Percentiles rank a stretch among this genome's conserved stretches.
These are phyloP conservation scores for Heliconius aoede DNA, from an alignment of 2,888 invertebrate species.

Conservation along the genomic window DNA sequence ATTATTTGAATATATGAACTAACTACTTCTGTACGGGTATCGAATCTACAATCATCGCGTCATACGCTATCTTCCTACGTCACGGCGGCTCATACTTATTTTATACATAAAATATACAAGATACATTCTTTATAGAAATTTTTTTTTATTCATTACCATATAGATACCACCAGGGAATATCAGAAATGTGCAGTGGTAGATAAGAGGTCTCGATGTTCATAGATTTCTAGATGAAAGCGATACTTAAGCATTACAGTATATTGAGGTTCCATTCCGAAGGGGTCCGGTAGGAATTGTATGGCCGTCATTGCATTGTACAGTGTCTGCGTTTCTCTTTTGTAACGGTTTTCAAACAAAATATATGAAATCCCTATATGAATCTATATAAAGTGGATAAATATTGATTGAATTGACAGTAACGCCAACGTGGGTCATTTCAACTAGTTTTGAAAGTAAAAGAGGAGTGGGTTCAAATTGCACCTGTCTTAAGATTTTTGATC, in stretches of 20 bases:
- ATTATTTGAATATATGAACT: too few relatives aligned
- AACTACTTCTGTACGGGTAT: too few relatives aligned
- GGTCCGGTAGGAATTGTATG: slow-evolving; percentile 21
- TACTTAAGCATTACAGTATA: slow-evolving; percentile 17
- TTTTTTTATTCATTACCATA: neutral
- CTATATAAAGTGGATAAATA: neutral
- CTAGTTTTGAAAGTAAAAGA: neutral
- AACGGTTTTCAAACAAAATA: neutral
- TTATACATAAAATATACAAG: neutral
- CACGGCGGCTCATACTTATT: neutral
- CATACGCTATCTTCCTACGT: neutral
- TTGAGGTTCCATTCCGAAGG: slow-evolving; percentile 20
- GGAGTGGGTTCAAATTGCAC: neutral
- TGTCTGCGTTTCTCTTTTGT: slow-evolving; percentile 13
- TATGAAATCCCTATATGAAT: neutral
- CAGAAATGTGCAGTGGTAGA: slow-evolving; percentile 6
- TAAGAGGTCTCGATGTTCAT: slow-evolving; percentile 22
- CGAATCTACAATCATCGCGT: neutral
- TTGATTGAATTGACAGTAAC: neutral
- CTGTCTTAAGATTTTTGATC: neutral
- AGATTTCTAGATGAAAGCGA: slow-evolving; percentile 11
- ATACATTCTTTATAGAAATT: neutral
- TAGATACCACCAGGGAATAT: neutral
- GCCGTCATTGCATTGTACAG: slow-evolving; percentile 19
- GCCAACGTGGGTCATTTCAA: neutral